A percentile compares a stretch with the other conserved stretches of the same genome.
These are phyloP conservation scores for Octomys mimax DNA, from an alignment of 2,797 vertebrate genomes.

Conservation along the genomic window DNA sequence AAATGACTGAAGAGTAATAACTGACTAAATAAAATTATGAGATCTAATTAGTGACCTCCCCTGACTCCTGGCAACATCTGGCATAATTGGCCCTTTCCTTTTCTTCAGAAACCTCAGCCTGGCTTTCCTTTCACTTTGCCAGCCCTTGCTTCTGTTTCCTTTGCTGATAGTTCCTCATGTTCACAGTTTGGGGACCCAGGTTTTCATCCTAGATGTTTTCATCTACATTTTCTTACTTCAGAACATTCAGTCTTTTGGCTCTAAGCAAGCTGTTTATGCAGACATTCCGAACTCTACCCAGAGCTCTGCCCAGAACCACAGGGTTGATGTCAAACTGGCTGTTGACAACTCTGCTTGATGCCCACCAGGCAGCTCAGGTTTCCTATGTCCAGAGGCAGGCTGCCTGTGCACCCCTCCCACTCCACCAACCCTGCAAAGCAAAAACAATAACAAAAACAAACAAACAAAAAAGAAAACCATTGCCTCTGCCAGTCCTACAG, in stretches of 20 bases:
- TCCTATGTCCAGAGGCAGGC: neutral
- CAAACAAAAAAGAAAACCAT: no score
- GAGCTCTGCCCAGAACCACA: slow-evolving; percentile 23
- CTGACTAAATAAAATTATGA: neutral
- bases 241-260: neutral
- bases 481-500: neutral
- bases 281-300: neutral
- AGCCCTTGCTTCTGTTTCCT: neutral
- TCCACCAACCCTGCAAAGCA: neutral
- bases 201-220: slow-evolving; percentile 14
- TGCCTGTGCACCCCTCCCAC: neutral
- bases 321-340: neutral
- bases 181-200: neutral
- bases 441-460: neutral
- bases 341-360: neutral
- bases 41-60: neutral
- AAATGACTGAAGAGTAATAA: neutral
- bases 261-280: neutral
- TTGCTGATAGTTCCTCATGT: neutral
- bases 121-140: neutral
- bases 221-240: neutral
- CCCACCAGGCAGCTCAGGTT: neutral
- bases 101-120: neutral
- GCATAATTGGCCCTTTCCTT: neutral
- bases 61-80: neutral